Conservation (phyloP, 2,888 invertebrate species). For the Dynastes grantii region DNA sequence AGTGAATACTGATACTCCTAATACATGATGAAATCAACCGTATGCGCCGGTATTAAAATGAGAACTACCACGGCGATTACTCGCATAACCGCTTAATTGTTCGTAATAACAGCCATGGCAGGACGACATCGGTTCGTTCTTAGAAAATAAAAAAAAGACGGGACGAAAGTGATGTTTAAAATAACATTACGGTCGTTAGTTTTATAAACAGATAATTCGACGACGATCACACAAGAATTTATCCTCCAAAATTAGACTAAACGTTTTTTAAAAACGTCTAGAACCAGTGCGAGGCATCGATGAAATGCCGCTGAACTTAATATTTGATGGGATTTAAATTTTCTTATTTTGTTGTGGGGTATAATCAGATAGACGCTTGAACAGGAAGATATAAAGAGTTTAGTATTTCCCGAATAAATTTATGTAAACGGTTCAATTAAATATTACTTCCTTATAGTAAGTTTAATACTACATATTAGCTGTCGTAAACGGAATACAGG, state of each 20-base stretch:
- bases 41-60: constrained; percentile 34
- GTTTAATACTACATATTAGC: constrained; percentile 6
- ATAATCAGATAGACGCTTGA: constrained; percentile 1
- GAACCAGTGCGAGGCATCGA: neutral
- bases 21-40: constrained; percentile 34
- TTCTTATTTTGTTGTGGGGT: constrained; percentile 28
- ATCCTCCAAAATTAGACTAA: constrained; percentile 50
- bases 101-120: constrained; percentile 36
- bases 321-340: constrained; percentile 55
- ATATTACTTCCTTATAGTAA: neutral
- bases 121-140: constrained; percentile 28
- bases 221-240: constrained; percentile 33
- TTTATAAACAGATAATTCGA: constrained; percentile 51
- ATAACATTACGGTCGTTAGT: constrained; percentile 57
- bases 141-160: constrained; percentile 55
- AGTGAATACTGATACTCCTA: constrained; percentile 20
- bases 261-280: constrained; percentile 39
- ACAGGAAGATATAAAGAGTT: constrained; percentile 18
- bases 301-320: constrained; percentile 45
- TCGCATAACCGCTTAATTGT: constrained; percentile 48
- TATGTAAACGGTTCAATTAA: constrained; percentile 25
- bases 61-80: constrained; percentile 37
- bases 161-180: constrained; percentile 59
- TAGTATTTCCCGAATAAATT: constrained; percentile 10
- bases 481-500: neutral